Percentiles rank a stretch among this genome's conserved stretches.
These are phyloP conservation scores for Cyclina sinensis DNA, from an alignment of 1,140 invertebrate species.

Conservation along the genomic window DNA sequence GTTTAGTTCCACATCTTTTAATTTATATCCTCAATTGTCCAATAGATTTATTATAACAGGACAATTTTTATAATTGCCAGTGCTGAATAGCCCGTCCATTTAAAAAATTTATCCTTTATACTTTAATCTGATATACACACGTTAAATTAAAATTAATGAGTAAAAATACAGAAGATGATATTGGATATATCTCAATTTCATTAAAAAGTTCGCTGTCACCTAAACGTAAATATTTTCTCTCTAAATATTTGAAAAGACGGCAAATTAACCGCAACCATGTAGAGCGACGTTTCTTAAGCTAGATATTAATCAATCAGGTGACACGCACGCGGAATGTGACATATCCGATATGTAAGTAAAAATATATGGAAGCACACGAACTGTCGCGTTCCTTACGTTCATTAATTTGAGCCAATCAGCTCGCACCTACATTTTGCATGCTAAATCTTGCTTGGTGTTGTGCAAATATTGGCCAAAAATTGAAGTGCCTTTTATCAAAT, in stretches of 20 bases:
- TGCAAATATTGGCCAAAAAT: too few species aligned
- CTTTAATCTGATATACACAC: background rate
- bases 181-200: slow-evolving; percentile 13
- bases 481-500: too few species aligned
- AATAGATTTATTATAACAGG: too few species aligned
- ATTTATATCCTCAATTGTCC: background rate
- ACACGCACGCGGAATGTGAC: background rate
- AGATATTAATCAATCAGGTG: background rate
- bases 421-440: background rate
- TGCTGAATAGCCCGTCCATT: background rate
- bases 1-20: background rate
- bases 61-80: too few species aligned
- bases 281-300: background rate
- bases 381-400: background rate
- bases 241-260: background rate
- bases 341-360: slow-evolving; percentile 20
- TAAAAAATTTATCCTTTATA: background rate
- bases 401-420: background rate
- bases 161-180: background rate
- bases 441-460: background rate
- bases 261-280: background rate
- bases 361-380: background rate
- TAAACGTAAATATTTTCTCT: slow-evolving; percentile 26
- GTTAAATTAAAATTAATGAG: slow-evolving; percentile 18
- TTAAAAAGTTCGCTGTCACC: background rate